A percentile compares a stretch with the other conserved stretches of the same genome.
phyloP scores from a whole-genome alignment of 2,113 vertebrate species.

The Cheilinus undulatus region DNA sequence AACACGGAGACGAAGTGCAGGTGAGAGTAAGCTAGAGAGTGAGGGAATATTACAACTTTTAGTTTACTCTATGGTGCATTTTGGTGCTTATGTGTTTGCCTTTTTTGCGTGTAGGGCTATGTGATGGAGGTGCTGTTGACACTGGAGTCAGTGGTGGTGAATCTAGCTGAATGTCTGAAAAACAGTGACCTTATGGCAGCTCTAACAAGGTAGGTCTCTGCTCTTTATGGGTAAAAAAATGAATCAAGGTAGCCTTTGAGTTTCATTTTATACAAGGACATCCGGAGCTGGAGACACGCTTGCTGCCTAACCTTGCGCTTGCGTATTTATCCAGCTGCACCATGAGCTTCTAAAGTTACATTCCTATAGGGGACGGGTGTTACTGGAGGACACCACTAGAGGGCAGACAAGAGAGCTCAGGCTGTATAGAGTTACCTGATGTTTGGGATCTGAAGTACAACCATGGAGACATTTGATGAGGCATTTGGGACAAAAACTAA shows the following conservation, averaged over 20 bases:
- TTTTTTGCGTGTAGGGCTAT: conserved; percentile 86
- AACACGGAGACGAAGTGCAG: conserved; percentile 98
- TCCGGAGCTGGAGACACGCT: no score
- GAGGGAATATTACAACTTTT: not conserved
- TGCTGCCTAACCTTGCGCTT: no score
- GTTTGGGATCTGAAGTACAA: no score
- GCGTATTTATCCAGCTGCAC: no score
- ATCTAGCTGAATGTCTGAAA: conserved; percentile 96
- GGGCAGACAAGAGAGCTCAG: no score
- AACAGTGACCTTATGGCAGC: conserved; percentile 95
- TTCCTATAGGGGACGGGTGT: no score
- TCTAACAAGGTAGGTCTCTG: conserved; percentile 88
- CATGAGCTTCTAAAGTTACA: no score
- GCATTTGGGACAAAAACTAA: no score
- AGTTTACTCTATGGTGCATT: not conserved
- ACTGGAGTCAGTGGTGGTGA: conserved; percentile 96
- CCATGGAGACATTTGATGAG: no score
- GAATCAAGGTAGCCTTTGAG: not conserved
- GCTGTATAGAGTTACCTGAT: no score
- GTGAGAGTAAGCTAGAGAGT: conserved; percentile 70
- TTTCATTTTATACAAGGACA: no score
- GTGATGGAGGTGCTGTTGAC: conserved; percentile 98
- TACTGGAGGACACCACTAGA: no score
- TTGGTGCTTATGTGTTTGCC: not conserved
- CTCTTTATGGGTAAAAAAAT: not conserved